phyloP scores from a whole-genome alignment of 2,113 vertebrate genomes.

The Sylvicapra grimmia region DNA sequence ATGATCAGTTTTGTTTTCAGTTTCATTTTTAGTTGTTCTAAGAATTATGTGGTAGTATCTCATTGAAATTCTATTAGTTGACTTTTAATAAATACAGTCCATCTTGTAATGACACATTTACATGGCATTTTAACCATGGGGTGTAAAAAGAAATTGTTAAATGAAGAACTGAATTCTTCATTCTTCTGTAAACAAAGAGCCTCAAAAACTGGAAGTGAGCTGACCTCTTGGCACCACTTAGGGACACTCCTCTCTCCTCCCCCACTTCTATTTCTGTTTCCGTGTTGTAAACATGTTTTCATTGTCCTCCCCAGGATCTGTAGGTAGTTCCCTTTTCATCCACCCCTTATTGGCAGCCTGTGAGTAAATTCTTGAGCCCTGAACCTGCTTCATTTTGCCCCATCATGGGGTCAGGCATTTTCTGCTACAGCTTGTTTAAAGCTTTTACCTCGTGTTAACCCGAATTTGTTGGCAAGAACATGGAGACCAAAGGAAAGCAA shows the following conservation, averaged over 20 bases:
- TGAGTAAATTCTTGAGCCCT: not conserved
- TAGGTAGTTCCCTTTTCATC: conserved; percentile 27
- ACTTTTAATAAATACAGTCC: not conserved
- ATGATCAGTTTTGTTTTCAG: not conserved
- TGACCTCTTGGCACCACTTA: not conserved
- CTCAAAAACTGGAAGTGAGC: not conserved
- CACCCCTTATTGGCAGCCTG: not conserved
- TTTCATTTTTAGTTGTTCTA: not conserved
- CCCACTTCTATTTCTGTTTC: not conserved
- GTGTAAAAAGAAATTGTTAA: not conserved
- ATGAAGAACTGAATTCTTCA: not conserved
- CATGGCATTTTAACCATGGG: not conserved
- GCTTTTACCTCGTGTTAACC: not conserved
- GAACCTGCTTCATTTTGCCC: not conserved
- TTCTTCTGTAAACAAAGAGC: not conserved
- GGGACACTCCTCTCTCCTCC: not conserved
- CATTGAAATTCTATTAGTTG: not conserved
- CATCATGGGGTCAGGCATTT: not conserved
- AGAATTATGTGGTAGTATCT: not conserved
- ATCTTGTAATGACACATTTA: not conserved
- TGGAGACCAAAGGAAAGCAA: not conserved
- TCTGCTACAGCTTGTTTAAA: not conserved
- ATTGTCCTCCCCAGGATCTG: not conserved
- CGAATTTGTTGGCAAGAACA: not conserved
- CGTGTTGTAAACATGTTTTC: conserved; percentile 41